Percentiles rank a stretch among this genome's conserved stretches.
phyloP scores from a whole-genome alignment of 2,888 invertebrate genomes.

The Caradrina kadenii region DNA sequence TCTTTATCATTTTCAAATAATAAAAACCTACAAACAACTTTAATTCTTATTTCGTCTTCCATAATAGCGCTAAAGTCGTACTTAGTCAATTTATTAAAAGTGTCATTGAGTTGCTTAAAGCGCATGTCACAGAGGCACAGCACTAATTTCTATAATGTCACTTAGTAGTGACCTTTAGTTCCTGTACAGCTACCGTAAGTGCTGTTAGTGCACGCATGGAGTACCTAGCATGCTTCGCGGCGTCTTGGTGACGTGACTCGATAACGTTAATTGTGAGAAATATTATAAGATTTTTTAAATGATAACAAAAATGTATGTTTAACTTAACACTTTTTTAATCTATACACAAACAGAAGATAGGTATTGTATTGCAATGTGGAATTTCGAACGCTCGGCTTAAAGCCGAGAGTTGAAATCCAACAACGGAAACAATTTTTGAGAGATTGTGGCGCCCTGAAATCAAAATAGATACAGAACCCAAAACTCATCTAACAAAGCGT shows the following conservation, averaged over 20 bases:
- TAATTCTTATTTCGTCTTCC: too few relatives aligned
- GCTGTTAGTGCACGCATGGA: slow-evolving; percentile 25
- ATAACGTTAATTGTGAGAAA: neutral
- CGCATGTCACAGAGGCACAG: neutral
- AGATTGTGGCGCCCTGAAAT: too few relatives aligned
- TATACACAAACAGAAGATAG: neutral
- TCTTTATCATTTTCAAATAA: too few relatives aligned
- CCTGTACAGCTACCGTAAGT: neutral
- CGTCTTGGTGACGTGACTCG: neutral
- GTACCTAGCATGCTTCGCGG: neutral
- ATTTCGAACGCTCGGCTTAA: too few relatives aligned
- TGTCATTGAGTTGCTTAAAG: slow-evolving; percentile 7
- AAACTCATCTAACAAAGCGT: neutral
- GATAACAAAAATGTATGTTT: slow-evolving; percentile 7
- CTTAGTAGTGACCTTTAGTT: slow-evolving; percentile 38
- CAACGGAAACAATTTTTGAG: neutral
- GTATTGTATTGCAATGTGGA: too few relatives aligned
- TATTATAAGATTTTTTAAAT: neutral
- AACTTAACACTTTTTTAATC: neutral
- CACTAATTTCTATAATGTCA: slow-evolving; percentile 36
- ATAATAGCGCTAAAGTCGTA: neutral
- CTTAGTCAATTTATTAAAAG: slow-evolving; percentile 28
- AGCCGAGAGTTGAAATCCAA: neutral
- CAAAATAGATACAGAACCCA: slow-evolving; percentile 1
- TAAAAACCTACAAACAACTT: too few relatives aligned